Evolutionary conservation across 2,888 invertebrate species (phyloP), one percentile per base, ranked within the genome.

Genomic region (Tridacna gigas): DNA sequence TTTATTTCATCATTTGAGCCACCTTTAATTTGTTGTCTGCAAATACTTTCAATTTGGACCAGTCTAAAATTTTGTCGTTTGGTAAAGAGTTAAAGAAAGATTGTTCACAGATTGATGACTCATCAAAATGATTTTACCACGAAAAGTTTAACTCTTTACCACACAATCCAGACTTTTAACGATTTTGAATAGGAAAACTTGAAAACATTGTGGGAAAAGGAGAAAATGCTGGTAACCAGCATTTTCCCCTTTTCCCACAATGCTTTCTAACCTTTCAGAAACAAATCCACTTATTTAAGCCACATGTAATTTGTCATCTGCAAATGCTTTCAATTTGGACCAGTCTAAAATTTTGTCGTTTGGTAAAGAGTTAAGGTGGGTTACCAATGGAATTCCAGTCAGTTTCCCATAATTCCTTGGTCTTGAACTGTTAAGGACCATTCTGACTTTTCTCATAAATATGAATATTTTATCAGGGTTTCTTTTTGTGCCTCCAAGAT

Each of bases 391-490:
- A 20, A 56, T 5, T 20, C 9, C 18, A 20, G 56, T 56, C 2
- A 56, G 56, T 20, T 56, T 56, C 20, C 56, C 2, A 56, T 9
- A 56, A 56, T 56, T 56, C 20, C 56, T 56, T 20, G 15, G 56
- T 20, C 56, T 20, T 20, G 20, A 56, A 56, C 5, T 56, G 56
- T 56, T 56, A 20, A 56, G 15, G 56, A 56, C 2, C 37, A 37
- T 37, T 37, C 37, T 37, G 37, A 37, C 37, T 37, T 37, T 37
- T 56, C 56, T 56, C 18, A 20, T 56, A 56, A 56, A 56, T 71
- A 51, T 71, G 71, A 71, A 71, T 71, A 71, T 71, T 71, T 71
- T 26, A 71, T 71, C 51, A 51, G 71, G 51, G 45, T 22, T 13
- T 63, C 51, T 48, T 28, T 47, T 18, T 37, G 25, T 71, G 51